Base-by-base conservation (phyloP, 1,140 invertebrate species). In the Platyscapa corneri region DNA sequence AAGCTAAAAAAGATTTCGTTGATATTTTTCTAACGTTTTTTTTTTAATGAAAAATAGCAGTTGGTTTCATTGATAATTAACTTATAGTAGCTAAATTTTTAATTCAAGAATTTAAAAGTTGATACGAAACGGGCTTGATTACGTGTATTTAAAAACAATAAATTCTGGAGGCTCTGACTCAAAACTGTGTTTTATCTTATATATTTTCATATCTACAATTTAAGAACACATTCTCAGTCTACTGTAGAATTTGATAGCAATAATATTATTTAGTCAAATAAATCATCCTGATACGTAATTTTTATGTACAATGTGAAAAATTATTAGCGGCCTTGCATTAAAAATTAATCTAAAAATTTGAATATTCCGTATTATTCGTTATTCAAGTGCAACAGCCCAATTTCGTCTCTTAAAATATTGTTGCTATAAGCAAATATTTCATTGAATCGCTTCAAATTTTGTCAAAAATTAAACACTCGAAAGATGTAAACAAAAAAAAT, bases 171-270 rank as follows among this genome's bases (percentile, higher is more conserved):
- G 37, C 7, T 74, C 27, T 42, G 8, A 74, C 3, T 42, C 16
- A 10, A 18, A 74, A 18, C 23, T 27, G 67, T 23, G 8, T 16
- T 42, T 74, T 74, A 74, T 74, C 70, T 74, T 72, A 39, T 30
- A 39, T 12, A 30, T 39, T 72, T 39, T 72, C 70, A 23, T 72
- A 72, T 72, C 70, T 72, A 72, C 32, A 72, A 72, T 72, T 72
- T 39, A 39, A 72, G 20, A 72, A 72, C 37, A 39, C 70, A 72
- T 39, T 72, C n/a, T 30, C 23, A 27, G 70, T 18, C 70, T 14
- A 16, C 70, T 72, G 70, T 72, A 72, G 18, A 72, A 39, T 74
- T 23, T n/a, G 70, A 74, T 74, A 74, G 42, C 67, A 70, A 30
- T 37, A 70, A 67, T 32, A 70, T 70, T 70, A 37, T 37, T 72